A percentile compares a stretch with the other conserved stretches of the same genome.
phyloP scores from a whole-genome alignment of 2,113 vertebrate genomes.

The Gracilinanus agilis region DNA sequence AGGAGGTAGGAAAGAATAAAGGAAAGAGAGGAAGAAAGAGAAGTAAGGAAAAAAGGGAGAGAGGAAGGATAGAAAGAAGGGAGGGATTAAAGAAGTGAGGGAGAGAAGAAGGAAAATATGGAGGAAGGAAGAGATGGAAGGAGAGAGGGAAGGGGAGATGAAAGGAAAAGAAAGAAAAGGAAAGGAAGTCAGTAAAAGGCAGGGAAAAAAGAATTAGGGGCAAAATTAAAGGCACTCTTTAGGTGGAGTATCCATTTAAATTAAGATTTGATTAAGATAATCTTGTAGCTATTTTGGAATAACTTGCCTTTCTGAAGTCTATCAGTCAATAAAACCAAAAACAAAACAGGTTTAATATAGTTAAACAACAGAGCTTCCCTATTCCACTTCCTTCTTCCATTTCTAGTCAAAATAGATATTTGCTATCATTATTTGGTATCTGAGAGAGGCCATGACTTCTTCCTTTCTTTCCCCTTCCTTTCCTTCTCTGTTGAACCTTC shows the following conservation, averaged over 20 bases:
- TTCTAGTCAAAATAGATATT: no score
- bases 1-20: background rate
- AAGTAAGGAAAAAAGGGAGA: background rate
- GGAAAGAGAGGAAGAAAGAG: background rate
- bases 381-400: no score
- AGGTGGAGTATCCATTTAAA: background rate
- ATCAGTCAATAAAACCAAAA: no score
- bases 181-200: background rate
- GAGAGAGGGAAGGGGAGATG: no score
- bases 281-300: background rate
- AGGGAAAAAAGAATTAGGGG: background rate
- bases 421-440: no score
- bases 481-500: no score
- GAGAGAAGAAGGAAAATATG: background rate
- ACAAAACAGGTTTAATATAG: background rate
- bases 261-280: background rate
- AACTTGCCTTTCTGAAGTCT: background rate
- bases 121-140: no score
- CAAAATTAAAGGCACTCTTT: background rate
- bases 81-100: background rate
- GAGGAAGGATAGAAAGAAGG: background rate
- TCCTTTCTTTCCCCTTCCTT: no score
- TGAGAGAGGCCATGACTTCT: no score
- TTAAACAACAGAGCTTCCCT: background rate
- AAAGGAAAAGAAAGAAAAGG: background rate